Evolutionary conservation across 2,113 vertebrate genomes (phyloP).

Genomic region (Chascanopsetta lugubris): DNA sequence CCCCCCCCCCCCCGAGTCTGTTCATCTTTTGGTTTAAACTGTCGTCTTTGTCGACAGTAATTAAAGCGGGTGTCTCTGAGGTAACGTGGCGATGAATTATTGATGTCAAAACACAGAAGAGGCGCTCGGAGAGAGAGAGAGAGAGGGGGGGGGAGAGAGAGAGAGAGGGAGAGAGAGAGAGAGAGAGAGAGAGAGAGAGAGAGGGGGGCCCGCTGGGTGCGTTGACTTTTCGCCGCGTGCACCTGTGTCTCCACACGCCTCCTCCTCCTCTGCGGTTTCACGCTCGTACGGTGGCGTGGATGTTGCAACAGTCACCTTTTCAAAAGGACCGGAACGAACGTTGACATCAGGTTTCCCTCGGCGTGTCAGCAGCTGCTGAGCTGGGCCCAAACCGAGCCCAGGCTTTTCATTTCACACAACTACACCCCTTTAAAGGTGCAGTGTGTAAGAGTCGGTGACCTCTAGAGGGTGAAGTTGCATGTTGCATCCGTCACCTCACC

Average conservation of each 20-base stretch:
- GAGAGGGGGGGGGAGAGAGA: no score
- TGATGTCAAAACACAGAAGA: conserved; percentile 48
- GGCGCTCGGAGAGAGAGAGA: no score
- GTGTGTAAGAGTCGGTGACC: no score
- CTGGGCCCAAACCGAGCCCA: no score
- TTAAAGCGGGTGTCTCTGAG: neutral
- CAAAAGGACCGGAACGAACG: conserved; percentile 56
- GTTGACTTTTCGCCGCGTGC: conserved; percentile 63
- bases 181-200: no score
- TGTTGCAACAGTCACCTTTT: conserved; percentile 72
- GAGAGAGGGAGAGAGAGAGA: no score
- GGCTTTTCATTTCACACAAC: no score
- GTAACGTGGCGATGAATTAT: conserved; percentile 22
- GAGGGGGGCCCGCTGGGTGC: conserved; percentile 25
- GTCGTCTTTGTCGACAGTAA: conserved; percentile 31
- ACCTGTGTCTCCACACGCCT: conserved; percentile 60
- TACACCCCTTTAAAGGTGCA: no score
- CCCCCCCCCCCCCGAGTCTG: neutral
- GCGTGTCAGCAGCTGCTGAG: conserved; percentile 45
- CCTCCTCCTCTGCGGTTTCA: conserved; percentile 57
- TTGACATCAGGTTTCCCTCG: conserved; percentile 50
- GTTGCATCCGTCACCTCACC: no score
- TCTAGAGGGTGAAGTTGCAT: no score
- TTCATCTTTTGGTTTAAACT: conserved; percentile 11
- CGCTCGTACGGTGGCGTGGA: conserved; percentile 18